Percentiles rank a stretch among this genome's conserved stretches.
These are phyloP conservation scores for Artemia franciscana DNA, from an alignment of 1,140 invertebrate species.

Conservation along the genomic window DNA sequence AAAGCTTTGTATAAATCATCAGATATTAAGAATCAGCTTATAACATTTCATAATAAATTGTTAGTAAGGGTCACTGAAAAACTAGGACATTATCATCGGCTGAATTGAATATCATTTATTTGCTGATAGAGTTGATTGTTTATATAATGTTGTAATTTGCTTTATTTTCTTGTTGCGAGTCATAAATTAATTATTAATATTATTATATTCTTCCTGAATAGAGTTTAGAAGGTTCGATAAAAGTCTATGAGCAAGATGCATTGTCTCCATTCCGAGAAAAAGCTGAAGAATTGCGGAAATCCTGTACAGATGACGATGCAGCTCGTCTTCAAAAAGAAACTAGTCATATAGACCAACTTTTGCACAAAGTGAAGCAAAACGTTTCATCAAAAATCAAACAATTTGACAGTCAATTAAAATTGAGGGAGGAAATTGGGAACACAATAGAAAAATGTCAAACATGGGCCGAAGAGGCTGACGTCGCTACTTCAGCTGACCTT, in stretches of 20 bases:
- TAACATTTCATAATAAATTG: too few species aligned
- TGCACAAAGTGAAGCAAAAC: constrained; percentile 39
- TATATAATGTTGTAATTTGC: too few species aligned
- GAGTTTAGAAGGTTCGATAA: constrained; percentile 27
- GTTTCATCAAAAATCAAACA: constrained; percentile 43
- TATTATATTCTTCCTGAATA: constrained; percentile 51
- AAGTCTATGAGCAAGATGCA: constrained; percentile 14
- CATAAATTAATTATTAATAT: constrained; percentile 46
- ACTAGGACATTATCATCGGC: too few species aligned
- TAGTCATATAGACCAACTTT: constrained; percentile 34
- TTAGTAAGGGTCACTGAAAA: too few species aligned
- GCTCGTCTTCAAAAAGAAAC: constrained; percentile 9
- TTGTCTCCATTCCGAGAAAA: background rate
- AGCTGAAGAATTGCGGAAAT: background rate
- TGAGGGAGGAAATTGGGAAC: constrained; percentile 50
- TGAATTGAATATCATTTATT: too few species aligned
- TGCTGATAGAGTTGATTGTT: too few species aligned
- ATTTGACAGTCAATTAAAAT: constrained; percentile 42
- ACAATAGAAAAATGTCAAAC: constrained; percentile 51
- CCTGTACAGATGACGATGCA: constrained; percentile 1
- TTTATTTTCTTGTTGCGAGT: constrained; percentile 27
- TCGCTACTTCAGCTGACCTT: constrained; percentile 50
- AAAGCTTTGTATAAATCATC: too few species aligned
- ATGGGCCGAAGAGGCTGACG: constrained; percentile 68
- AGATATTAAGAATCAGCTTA: too few species aligned